Evolutionary conservation across 2,113 vertebrate species (phyloP).

Genomic region (Furnarius figulus): DNA sequence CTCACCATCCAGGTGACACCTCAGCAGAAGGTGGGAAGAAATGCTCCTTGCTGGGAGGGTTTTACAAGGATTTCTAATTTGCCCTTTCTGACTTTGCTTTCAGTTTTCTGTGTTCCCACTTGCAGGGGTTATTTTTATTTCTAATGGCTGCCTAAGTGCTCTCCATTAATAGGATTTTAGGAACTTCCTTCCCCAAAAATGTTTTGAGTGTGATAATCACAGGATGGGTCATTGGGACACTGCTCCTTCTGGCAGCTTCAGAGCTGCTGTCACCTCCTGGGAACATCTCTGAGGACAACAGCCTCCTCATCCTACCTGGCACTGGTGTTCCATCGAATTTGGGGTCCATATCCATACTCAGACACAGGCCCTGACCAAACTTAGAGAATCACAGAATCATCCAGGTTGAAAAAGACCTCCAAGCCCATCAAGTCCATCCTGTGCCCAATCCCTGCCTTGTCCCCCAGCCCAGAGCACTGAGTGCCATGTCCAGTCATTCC

Average conservation of each 20-base stretch:
- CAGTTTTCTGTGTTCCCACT: neutral
- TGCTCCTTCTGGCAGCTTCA: neutral
- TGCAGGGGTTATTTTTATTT: neutral
- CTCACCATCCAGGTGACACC: neutral
- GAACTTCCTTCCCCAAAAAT: neutral
- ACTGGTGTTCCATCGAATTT: fast-evolving
- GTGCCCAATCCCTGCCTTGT: fast-evolving
- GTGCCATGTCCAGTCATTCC: neutral
- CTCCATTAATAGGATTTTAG: neutral
- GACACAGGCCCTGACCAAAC: neutral
- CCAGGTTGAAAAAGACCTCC: neutral
- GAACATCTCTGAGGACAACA: neutral
- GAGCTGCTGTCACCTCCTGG: neutral
- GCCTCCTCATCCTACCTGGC: neutral
- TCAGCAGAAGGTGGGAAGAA: neutral
- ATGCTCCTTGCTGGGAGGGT: fast-evolving
- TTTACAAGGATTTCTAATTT: neutral
- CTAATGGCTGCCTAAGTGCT: constrained; percentile 11
- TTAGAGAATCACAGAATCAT: neutral
- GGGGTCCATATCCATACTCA: fast-evolving
- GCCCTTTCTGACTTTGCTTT: neutral
- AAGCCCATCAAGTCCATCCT: neutral
- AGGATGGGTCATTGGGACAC: neutral
- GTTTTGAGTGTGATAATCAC: neutral
- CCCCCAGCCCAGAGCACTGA: neutral